phyloP scores from a whole-genome alignment of 30 jellyfish, hydroid and myxozoan species.

The Chrysaora quinquecirrha region DNA sequence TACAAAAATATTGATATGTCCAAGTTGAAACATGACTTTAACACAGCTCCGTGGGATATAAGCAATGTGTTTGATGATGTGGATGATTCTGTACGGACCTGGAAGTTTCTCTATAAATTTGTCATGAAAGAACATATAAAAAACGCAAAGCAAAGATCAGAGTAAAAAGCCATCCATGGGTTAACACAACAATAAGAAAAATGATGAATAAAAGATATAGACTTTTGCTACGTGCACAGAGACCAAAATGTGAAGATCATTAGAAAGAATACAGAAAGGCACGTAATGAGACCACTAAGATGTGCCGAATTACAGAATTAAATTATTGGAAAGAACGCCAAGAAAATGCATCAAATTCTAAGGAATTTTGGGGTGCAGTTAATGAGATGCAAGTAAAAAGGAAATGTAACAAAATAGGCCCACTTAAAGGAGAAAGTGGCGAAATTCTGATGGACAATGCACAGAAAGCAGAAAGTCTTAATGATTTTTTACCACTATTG shows the following conservation, averaged over 20 bases:
- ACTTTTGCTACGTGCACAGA: constrained; percentile 44
- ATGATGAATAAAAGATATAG: constrained; percentile 6
- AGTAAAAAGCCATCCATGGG: constrained; percentile 32
- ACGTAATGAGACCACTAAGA: constrained; percentile 8
- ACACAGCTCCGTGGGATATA: constrained; percentile 12
- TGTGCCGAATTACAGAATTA: constrained; percentile 2
- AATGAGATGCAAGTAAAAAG: constrained; percentile 21
- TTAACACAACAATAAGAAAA: background rate
- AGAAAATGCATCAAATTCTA: background rate
- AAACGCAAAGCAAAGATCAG: constrained; percentile 38
- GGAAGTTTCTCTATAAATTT: constrained; percentile 33
- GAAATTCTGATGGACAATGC: constrained; percentile 23
- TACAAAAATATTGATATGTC: background rate
- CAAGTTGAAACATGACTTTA: background rate
- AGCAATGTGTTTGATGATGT: constrained; percentile 42
- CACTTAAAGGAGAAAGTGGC: constrained; percentile 20
- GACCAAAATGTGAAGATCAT: constrained; percentile 22
- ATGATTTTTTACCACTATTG: constrained; percentile 22
- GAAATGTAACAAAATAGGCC: constrained; percentile 13
- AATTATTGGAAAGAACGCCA: background rate
- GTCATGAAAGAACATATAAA: constrained; percentile 29
- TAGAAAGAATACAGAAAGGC: constrained; percentile 25
- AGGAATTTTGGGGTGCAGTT: constrained; percentile 1
- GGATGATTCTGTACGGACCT: constrained; percentile 28
- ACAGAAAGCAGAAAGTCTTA: constrained; percentile 30